Evolutionary conservation across 35 echinoderm and acorn worm genomes (phyloP).

Genomic region (Nesometra sesokonis): DNA sequence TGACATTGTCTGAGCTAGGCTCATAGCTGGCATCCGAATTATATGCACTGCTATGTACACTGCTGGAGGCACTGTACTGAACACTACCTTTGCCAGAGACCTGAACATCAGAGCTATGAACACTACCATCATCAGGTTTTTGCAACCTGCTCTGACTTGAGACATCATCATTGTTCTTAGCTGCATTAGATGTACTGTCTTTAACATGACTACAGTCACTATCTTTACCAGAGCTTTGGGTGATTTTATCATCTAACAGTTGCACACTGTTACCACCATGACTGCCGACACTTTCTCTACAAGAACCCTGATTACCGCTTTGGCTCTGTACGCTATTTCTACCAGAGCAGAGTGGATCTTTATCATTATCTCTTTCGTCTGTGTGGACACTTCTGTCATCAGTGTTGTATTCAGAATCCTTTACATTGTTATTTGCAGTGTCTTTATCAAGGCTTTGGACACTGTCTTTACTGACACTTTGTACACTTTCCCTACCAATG

Average conservation of each 20-base stretch:
- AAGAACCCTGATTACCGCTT: not conserved
- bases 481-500: not conserved
- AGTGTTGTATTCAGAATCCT: too few species aligned
- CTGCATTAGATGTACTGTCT: too few species aligned
- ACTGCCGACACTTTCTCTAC: not conserved
- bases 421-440: too few species aligned
- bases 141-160: too few species aligned
- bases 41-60: not conserved
- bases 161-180: too few species aligned
- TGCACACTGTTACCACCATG: not conserved
- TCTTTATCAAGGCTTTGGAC: not conserved
- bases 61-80: too few species aligned
- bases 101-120: too few species aligned
- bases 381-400: too few species aligned
- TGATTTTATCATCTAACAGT: not conserved
- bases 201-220: not conserved
- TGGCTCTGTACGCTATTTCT: too few species aligned
- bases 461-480: not conserved
- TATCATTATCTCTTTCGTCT: too few species aligned
- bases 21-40: not conserved
- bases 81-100: too few species aligned
- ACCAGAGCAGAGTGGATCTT: not conserved
- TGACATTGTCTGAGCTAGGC: not conserved
- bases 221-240: not conserved
- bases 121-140: too few species aligned